Evolutionary conservation across 2,113 vertebrate species (phyloP).

Genomic region (Dascyllus trimaculatus): DNA sequence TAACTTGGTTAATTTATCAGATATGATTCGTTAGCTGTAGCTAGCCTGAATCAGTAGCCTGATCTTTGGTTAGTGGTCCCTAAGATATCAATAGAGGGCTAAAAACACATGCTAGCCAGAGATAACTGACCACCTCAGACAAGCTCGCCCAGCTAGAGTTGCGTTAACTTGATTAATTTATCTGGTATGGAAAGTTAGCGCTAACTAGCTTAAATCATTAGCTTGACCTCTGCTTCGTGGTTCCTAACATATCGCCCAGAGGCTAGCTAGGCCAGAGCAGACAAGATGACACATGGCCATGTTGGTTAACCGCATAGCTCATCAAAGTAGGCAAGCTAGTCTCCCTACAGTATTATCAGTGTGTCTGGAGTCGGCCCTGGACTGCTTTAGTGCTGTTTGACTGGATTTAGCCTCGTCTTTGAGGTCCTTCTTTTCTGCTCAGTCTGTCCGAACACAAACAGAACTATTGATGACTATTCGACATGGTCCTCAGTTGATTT

Average conservation of each 20-base stretch:
- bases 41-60: no score
- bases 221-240: neutral
- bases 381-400: neutral
- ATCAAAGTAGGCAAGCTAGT: slow-evolving; percentile 3
- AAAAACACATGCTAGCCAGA: neutral
- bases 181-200: neutral
- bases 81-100: no score
- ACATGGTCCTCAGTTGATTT: neutral
- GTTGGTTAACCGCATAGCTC: neutral
- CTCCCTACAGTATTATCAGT: slow-evolving; percentile 45
- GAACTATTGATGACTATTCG: no score
- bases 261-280: neutral
- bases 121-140: neutral
- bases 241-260: neutral
- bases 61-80: no score
- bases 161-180: no score
- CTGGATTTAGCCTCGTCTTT: no score
- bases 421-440: neutral
- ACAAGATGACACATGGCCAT: neutral
- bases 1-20: neutral
- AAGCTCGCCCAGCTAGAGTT: no score
- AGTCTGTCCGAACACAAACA: no score
- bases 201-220: neutral
- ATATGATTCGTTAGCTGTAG: no score
- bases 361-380: slow-evolving; percentile 7